Percentiles rank a stretch among this genome's conserved stretches.
Conservation (phyloP, 2,888 invertebrate genomes). For the Ditula angustiorana region DNA sequence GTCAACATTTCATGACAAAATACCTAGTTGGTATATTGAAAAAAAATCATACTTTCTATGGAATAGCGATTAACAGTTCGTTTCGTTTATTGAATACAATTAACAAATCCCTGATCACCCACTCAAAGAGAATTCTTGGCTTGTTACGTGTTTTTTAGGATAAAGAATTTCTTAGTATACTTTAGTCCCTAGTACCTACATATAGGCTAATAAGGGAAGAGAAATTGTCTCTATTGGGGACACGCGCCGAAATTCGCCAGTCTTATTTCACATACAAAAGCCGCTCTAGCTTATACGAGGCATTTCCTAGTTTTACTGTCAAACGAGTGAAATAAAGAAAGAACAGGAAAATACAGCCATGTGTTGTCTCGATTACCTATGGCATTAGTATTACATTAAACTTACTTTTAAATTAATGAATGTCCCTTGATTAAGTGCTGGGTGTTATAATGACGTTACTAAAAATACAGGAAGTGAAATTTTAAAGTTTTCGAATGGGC, state of each 20-base stretch:
- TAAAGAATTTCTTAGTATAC: neutral
- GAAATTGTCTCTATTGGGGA: constrained; percentile 16
- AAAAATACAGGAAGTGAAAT: no score
- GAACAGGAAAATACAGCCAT: neutral
- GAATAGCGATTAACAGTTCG: no score
- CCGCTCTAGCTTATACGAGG: neutral
- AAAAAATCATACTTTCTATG: no score
- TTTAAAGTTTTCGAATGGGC: no score
- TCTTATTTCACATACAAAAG: neutral
- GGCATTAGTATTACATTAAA: no score
- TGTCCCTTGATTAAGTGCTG: no score
- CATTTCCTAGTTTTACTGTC: neutral
- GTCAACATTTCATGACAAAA: no score
- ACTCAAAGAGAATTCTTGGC: neutral
- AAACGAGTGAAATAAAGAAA: constrained; percentile 7
- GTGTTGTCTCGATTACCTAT: no score
- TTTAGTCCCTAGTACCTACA: constrained; percentile 23
- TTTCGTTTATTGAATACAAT: no score
- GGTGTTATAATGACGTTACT: no score
- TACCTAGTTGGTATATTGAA: no score
- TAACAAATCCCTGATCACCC: neutral
- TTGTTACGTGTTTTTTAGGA: neutral
- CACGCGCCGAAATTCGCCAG: neutral
- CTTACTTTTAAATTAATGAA: no score
- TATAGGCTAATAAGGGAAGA: constrained; percentile 34